A percentile compares a stretch with the other conserved stretches of the same genome.
Conservation (phyloP, 2,888 invertebrate genomes). For the Chaetoderma sp. region DNA sequence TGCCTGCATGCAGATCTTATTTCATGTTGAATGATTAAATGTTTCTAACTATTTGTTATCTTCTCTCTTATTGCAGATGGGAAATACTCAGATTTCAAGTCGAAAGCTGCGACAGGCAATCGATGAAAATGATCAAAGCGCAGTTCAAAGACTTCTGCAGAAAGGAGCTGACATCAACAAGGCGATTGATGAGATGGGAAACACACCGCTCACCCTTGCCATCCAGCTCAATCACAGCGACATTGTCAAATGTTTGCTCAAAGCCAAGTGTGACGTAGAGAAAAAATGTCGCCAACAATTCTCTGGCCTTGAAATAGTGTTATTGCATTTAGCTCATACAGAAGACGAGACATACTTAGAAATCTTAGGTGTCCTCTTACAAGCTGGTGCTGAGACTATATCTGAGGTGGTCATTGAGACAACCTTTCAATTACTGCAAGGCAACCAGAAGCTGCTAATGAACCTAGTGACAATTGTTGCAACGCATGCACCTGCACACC, state of each 20-base stretch:
- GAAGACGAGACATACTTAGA: not conserved
- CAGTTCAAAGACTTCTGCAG: not conserved
- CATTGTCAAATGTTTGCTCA: not conserved
- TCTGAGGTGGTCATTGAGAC: conserved; percentile 1
- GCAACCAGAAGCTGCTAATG: not conserved
- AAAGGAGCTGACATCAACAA: conserved; percentile 4
- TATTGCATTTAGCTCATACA: not conserved
- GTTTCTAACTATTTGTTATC: not conserved
- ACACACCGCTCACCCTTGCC: conserved; percentile 1
- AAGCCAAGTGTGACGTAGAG: conserved; percentile 1
- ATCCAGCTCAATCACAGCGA: conserved; percentile 1
- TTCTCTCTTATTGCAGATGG: not conserved
- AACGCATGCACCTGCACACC: not conserved
- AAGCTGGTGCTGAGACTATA: not conserved
- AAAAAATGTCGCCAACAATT: not conserved
- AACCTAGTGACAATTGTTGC: not conserved
- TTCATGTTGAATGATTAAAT: no score
- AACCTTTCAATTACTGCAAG: not conserved
- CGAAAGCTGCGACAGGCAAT: not conserved
- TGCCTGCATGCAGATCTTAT: no score
- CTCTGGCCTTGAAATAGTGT: conserved; percentile 6
- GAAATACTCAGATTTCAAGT: not conserved
- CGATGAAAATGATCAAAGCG: not conserved
- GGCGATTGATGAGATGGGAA: conserved; percentile 6
- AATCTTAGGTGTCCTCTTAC: not conserved